Evolutionary conservation across 2,113 vertebrate species (phyloP).

Genomic region (Alethe castanea): DNA sequence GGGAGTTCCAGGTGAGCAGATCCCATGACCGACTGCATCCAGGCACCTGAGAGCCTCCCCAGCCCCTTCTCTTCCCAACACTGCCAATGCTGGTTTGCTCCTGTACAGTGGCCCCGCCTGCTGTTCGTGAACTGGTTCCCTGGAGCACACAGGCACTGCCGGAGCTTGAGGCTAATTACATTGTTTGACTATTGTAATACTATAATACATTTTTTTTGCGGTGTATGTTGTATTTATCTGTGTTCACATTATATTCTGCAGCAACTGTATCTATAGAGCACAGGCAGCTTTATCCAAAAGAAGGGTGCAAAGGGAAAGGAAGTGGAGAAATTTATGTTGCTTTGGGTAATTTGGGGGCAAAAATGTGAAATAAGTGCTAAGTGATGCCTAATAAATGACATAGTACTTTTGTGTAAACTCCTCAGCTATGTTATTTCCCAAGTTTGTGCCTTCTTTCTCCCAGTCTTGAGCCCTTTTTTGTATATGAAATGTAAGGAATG

Average conservation of each 20-base stretch:
- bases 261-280: constrained; percentile 53
- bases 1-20: background rate
- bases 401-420: constrained; percentile 20
- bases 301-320: constrained; percentile 37
- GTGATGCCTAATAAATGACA: constrained; percentile 56
- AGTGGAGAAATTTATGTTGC: constrained; percentile 9
- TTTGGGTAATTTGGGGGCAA: constrained; percentile 34
- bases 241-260: constrained; percentile 47
- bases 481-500: constrained; percentile 48
- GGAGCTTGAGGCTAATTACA: constrained; percentile 19
- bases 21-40: background rate
- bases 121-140: constrained; percentile 13
- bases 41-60: background rate
- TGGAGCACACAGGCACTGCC: constrained; percentile 22
- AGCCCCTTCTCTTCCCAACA: constrained; percentile 17
- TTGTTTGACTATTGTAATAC: constrained; percentile 56
- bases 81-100: background rate
- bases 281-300: constrained; percentile 54
- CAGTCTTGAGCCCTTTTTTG: constrained; percentile 39
- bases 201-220: constrained; percentile 59
- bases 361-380: constrained; percentile 47
- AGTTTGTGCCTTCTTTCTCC: constrained; percentile 59
- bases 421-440: constrained; percentile 47
- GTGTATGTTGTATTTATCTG: constrained; percentile 59
- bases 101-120: constrained; percentile 33